Conservation (phyloP, 2,888 invertebrate species). For the Drosophila silvestris region DNA sequence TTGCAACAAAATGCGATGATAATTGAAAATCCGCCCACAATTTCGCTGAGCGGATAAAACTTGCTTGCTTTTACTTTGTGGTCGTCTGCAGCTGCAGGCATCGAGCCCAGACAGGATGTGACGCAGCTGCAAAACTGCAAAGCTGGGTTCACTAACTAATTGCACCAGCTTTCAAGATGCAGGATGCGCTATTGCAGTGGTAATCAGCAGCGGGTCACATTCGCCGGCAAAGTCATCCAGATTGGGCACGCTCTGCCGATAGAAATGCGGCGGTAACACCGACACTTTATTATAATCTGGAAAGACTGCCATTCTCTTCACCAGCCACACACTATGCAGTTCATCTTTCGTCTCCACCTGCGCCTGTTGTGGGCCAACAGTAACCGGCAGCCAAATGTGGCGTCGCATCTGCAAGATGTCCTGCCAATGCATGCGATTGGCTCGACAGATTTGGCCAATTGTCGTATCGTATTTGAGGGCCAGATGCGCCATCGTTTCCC, state of each 20-base stretch:
- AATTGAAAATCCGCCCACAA: conserved; percentile 54
- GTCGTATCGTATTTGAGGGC: conserved; percentile 54
- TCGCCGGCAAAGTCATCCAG: conserved; percentile 44
- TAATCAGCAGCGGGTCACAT: conserved; percentile 58
- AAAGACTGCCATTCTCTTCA: not conserved
- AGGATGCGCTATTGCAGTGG: conserved; percentile 11
- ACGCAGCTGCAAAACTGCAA: not conserved
- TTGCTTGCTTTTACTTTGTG: conserved; percentile 23
- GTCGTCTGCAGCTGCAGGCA: conserved; percentile 15
- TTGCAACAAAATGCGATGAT: conserved; percentile 35
- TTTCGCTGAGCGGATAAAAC: conserved; percentile 40
- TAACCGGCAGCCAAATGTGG: conserved; percentile 51
- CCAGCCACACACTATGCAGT: not conserved
- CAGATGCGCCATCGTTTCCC: conserved; percentile 49
- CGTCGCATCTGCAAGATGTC: conserved; percentile 48
- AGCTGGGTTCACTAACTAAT: conserved; percentile 43
- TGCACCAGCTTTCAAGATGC: conserved; percentile 6
- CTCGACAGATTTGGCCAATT: conserved; percentile 52
- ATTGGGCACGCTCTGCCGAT: conserved; percentile 52
- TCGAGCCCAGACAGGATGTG: conserved; percentile 35
- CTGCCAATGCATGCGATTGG: conserved; percentile 58
- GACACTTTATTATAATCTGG: not conserved
- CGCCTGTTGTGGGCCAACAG: not conserved
- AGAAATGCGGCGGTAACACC: conserved; percentile 42
- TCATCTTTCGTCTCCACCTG: not conserved